Evolutionary conservation across 2,797 vertebrate species (phyloP), one percentile per base, ranked within the genome.

Genomic region (Iguana delicatissima): DNA sequence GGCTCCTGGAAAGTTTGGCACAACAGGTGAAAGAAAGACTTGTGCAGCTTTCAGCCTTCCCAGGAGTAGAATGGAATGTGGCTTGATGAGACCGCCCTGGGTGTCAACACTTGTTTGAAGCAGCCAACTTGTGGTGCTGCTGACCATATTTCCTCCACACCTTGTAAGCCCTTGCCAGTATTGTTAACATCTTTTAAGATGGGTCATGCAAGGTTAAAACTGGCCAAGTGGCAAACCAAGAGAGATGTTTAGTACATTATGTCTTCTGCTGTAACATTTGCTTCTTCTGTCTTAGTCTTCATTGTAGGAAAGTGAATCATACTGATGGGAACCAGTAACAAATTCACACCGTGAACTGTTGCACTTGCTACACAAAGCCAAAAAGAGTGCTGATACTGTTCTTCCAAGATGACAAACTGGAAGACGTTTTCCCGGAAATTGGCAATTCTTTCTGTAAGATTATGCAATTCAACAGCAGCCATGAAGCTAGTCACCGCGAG

Each of bases 321-420:
- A 91, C 98, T 99, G 95, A 98, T 97, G 8, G 98, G 98, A 59
- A 99, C 97, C 24, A 99, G 97, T 6, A 98, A 96, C 92, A 99
- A 96, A 95, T 99, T 98, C 1, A 97, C 97, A 1, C 97, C 97
- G 0, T 99, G 98, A 90, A 98, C 97, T 0, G 92, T 97, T 35
- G 98, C 93, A 35, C 99, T 98, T 93, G 98, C 98, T 89, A 99
- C 98, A 1, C 98, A 98, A 67, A 99, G 96, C 98, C 99, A 99
- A 92, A 99, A 99, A 2, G 98, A 99, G 96, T 97, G 97, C 93
- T 98, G 98, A 62, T 98, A 98, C 76, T 8, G 90, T 93, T 99
- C 98, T 4, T 98, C 98, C 89, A 99, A 95, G 84, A 99, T 97
- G 0, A 98, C 89, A 0, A 99, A 98, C 69, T 88, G 96, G n/a